These are phyloP conservation scores for Griposia aprilina DNA, from an alignment of 2,888 invertebrate species.

Conservation along the genomic window DNA sequence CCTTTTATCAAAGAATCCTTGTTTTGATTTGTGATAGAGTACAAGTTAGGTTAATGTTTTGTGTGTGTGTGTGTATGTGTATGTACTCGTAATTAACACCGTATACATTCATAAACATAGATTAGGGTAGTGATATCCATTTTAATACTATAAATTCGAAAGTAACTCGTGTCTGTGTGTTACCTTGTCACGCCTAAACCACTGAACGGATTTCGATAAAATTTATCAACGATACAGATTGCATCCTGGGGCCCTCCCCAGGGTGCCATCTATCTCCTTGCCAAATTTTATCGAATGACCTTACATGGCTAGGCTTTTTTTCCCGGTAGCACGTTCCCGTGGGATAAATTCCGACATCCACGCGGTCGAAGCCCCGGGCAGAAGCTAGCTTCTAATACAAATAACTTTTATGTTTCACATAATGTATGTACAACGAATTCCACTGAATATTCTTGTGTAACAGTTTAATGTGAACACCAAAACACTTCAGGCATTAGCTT, in stretches of 20 bases:
- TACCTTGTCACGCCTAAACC: background rate
- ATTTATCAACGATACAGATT: too few species aligned
- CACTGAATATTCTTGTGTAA: background rate
- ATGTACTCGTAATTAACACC: background rate
- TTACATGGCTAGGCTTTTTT: too few species aligned
- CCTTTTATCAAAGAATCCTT: too few species aligned
- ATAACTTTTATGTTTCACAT: background rate
- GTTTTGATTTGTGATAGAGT: constrained; percentile 29
- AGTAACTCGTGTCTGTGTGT: background rate
- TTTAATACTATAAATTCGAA: background rate
- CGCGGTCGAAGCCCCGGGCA: too few species aligned
- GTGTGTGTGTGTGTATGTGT: background rate
- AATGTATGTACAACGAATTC: constrained; percentile 2
- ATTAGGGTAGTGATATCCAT: background rate
- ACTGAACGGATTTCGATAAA: background rate
- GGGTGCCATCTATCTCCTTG: too few species aligned
- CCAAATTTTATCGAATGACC: too few species aligned
- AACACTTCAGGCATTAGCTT: constrained; percentile 28
- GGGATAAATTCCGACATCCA: too few species aligned
- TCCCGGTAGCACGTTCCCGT: too few species aligned
- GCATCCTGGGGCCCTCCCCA: too few species aligned
- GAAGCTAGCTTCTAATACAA: constrained; percentile 2
- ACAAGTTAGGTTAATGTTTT: constrained; percentile 49
- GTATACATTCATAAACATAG: constrained; percentile 5
- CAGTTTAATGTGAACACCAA: constrained; percentile 30